A percentile compares a stretch with the other conserved stretches of the same genome.
Conservation (phyloP, 2,113 vertebrate species). For the Xyrauchen texanus region DNA sequence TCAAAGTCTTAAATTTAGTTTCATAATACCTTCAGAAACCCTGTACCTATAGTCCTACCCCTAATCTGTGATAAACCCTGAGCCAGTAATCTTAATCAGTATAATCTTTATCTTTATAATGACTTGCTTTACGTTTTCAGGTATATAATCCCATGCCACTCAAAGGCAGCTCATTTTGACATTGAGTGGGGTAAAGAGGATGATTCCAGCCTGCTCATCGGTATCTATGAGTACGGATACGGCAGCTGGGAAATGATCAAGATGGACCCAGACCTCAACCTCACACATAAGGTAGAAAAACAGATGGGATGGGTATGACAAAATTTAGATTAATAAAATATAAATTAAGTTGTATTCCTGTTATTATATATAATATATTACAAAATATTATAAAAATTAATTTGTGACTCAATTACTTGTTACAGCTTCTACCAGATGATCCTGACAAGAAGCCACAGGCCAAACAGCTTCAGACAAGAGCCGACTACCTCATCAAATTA, state of each 20-base stretch:
- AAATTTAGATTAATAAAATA: too few relatives aligned
- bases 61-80: too few relatives aligned
- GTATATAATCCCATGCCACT: slow-evolving; percentile 92
- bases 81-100: too few relatives aligned
- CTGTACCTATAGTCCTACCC: too few relatives aligned
- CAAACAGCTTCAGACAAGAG: slow-evolving; percentile 96
- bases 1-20: too few relatives aligned
- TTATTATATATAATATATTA: too few relatives aligned
- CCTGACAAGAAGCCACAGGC: slow-evolving; percentile 99
- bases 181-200: slow-evolving; percentile 97
- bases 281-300: slow-evolving; percentile 90
- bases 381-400: too few relatives aligned
- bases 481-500: slow-evolving; percentile 99
- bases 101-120: too few relatives aligned
- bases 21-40: too few relatives aligned
- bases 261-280: slow-evolving; percentile 98
- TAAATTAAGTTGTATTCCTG: too few relatives aligned
- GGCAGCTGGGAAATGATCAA: slow-evolving; percentile 99
- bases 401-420: background rate
- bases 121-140: slow-evolving; percentile 63
- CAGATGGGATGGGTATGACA: too few relatives aligned
- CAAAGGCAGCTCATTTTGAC: slow-evolving; percentile 98
- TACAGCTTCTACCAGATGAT: slow-evolving; percentile 95
- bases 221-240: slow-evolving; percentile 97
- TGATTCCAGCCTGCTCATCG: slow-evolving; percentile 94